Evolutionary conservation across 2,888 invertebrate species (phyloP).

Genomic region (Eupeodes latifasciatus): DNA sequence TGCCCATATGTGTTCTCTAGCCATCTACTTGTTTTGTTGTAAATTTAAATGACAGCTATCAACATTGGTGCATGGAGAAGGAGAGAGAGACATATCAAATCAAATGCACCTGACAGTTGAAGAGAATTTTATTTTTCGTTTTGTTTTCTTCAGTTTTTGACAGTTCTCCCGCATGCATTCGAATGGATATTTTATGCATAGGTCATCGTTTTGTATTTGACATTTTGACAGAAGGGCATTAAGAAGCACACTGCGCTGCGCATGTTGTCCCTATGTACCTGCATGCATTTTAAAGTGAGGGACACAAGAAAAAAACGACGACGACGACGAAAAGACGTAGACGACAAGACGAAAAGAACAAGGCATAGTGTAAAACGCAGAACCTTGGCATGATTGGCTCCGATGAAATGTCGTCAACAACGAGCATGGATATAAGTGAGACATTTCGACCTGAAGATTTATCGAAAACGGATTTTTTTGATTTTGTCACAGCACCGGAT

Average conservation of each 20-base stretch:
- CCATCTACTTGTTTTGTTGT: slow-evolving; percentile 50
- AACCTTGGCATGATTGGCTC: slow-evolving; percentile 82
- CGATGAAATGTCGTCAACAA: slow-evolving; percentile 83
- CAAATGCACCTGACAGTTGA: slow-evolving; percentile 55
- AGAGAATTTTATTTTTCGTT: background rate
- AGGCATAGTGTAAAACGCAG: slow-evolving; percentile 32
- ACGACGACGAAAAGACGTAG: too few relatives aligned
- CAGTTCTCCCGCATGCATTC: slow-evolving; percentile 64
- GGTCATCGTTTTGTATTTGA: slow-evolving; percentile 61
- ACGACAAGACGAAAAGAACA: background rate
- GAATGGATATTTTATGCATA: slow-evolving; percentile 53
- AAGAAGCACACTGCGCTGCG: slow-evolving; percentile 20
- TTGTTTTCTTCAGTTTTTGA: slow-evolving; percentile 6
- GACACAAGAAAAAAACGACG: slow-evolving; percentile 4
- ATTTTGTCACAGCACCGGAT: slow-evolving; percentile 93
- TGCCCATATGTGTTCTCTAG: slow-evolving; percentile 70
- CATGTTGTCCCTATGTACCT: slow-evolving; percentile 41
- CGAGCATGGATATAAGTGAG: slow-evolving; percentile 93
- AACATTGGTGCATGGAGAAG: slow-evolving; percentile 24
- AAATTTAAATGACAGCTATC: slow-evolving; percentile 70
- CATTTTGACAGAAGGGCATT: slow-evolving; percentile 49
- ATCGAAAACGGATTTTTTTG: slow-evolving; percentile 94
- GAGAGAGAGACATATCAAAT: slow-evolving; percentile 20
- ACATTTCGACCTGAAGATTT: slow-evolving; percentile 91
- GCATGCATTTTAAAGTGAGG: slow-evolving; percentile 50